Evolutionary conservation across 2,888 invertebrate species (phyloP).

Genomic region (Apomyelois bistriatella): DNA sequence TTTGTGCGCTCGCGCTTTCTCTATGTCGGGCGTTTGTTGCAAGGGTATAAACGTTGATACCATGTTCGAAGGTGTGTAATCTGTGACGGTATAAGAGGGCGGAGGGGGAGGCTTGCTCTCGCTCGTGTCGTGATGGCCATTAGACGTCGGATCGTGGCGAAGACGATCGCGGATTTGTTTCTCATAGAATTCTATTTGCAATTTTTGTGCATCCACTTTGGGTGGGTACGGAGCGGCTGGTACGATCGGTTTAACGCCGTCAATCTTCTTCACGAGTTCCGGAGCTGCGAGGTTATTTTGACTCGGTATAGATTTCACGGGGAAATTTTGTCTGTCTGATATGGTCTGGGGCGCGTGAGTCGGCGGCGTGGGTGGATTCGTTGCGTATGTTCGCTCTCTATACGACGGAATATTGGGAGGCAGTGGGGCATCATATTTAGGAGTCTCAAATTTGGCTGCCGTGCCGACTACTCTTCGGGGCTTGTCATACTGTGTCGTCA

Average conservation of each 20-base stretch:
- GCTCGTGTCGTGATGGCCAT: slow-evolving; percentile 33
- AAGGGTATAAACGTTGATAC: slow-evolving; percentile 69
- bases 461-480: slow-evolving; percentile 75
- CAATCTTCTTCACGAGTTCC: slow-evolving; percentile 54
- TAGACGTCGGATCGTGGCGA: slow-evolving; percentile 41
- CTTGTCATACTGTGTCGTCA: slow-evolving; percentile 49
- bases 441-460: slow-evolving; percentile 68
- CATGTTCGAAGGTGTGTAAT: slow-evolving; percentile 65
- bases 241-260: slow-evolving; percentile 30
- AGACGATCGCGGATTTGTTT: slow-evolving; percentile 65
- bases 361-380: slow-evolving; percentile 42
- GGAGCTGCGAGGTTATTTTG: slow-evolving; percentile 67
- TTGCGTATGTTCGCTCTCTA: slow-evolving; percentile 35
- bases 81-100: slow-evolving; percentile 66
- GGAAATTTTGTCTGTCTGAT: slow-evolving; percentile 38
- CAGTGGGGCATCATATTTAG: slow-evolving; percentile 73
- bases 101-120: slow-evolving; percentile 43
- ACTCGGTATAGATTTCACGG: slow-evolving; percentile 58
- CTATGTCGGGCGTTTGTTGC: slow-evolving; percentile 73
- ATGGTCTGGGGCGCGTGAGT: slow-evolving; percentile 43
- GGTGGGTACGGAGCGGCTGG: slow-evolving; percentile 27
- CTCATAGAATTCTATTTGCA: slow-evolving; percentile 76
- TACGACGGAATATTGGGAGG: slow-evolving; percentile 29
- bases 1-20: slow-evolving; percentile 69
- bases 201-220: slow-evolving; percentile 59